Evolutionary conservation across 2,113 vertebrate genomes (phyloP), one percentile per base, ranked within the genome.

Genomic region (Merops nubicus): DNA sequence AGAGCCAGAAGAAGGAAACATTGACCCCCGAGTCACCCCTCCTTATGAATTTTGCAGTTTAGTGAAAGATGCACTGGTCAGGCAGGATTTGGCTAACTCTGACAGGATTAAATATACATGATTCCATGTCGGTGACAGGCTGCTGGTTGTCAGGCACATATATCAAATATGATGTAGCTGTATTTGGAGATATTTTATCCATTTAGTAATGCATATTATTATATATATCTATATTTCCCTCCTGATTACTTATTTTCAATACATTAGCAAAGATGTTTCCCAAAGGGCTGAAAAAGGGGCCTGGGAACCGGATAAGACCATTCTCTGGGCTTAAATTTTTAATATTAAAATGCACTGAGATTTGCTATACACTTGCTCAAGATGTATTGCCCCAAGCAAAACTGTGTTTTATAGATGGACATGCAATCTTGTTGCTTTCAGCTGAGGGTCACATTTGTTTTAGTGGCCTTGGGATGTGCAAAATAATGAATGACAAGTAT

Each of bases 381-480:
- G 98, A 98, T 98, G 97, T 98, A 98, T 98, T 94, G 98, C 98
- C 98, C 94, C 96, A 85, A 98, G 98, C 98, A 97, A 98, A 98
- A 99, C 97, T 98, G 97, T 96, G 97, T 98, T 98, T 98, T 97
- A 89, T 97, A 91, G 97, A 91, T 97, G 98, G 98, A 97, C 97
- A 96, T 85, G 88, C 75, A 95, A 95, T 96, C 96, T 92, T 91
- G 60, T 94, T 96, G 75, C 94, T 93, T 74, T 87, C 88, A 88
- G 78, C 51, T 1, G 4, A 93, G 75, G 89, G 62, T 93, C 88
- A 91, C 65, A 33, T 86, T 96, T 95, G 85, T 95, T 76, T 85
- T 88, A 87, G 82, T 56, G 48, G 45, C 57, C 54, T 70, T 33
- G 12, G 65, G 42, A 53, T 36, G 62, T 94, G 60, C 47, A 94